phyloP scores from a whole-genome alignment of 2,888 invertebrate species.

The Mallateleia sp. region DNA sequence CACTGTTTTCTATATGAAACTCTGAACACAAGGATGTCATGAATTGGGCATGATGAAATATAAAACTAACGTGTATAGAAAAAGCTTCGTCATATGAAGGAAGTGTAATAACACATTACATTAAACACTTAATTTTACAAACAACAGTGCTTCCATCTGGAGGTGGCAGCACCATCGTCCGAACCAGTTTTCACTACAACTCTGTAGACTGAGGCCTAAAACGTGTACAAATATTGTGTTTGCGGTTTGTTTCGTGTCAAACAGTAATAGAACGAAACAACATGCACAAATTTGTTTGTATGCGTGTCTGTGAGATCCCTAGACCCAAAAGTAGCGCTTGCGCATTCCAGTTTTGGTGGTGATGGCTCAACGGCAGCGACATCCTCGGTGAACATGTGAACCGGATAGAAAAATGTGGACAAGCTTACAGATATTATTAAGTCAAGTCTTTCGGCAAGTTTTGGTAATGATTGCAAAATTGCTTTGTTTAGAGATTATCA shows the following conservation, averaged over 20 bases:
- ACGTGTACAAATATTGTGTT: slow-evolving; percentile 46
- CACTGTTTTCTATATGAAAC: slow-evolving; percentile 60
- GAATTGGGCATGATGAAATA: slow-evolving; percentile 17
- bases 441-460: background rate
- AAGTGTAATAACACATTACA: slow-evolving; percentile 52
- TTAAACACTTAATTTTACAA: slow-evolving; percentile 37
- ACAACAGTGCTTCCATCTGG: slow-evolving; percentile 22
- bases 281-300: slow-evolving; percentile 69
- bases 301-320: slow-evolving; percentile 57
- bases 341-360: slow-evolving; percentile 77
- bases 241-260: slow-evolving; percentile 51
- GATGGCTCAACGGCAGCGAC: slow-evolving; percentile 75
- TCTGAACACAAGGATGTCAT: slow-evolving; percentile 42
- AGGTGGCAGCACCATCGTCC: slow-evolving; percentile 20
- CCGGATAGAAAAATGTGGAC: slow-evolving; percentile 43
- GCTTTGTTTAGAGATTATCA: too few relatives aligned
- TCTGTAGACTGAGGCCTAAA: slow-evolving; percentile 1
- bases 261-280: slow-evolving; percentile 70
- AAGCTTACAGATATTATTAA: slow-evolving; percentile 3
- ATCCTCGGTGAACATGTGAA: slow-evolving; percentile 41
- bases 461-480: too few relatives aligned
- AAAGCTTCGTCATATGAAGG: slow-evolving; percentile 33
- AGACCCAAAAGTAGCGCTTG: slow-evolving; percentile 61
- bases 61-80: slow-evolving; percentile 26
- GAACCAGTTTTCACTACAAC: slow-evolving; percentile 5